Evolutionary conservation across 2,888 invertebrate species (phyloP), one percentile per base, ranked within the genome.

Genomic region (Dorcus hopei): DNA sequence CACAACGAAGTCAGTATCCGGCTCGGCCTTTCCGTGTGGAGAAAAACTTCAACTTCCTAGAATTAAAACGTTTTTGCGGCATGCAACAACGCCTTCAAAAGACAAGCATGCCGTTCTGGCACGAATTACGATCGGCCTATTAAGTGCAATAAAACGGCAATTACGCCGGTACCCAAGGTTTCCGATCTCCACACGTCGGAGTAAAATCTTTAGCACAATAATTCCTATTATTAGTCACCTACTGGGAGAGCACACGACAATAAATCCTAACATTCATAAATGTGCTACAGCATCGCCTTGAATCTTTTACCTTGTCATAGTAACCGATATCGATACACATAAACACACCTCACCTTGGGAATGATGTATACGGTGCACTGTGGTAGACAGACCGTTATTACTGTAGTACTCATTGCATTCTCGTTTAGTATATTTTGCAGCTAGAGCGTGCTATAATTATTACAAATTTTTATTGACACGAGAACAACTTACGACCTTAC

Each of bases 281-380:
- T n/a, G 45, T 23, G 23, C 14, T 45, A 14, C 9, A 16, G 16
- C 45, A 41, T 53, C 43, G 39, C 58, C 58, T 58, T 58, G 58
- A 58, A 58, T 58, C 54, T 49, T 23, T 58, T 26, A 38, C 58
- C 58, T 58, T 53, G 58, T 54, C 49, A 58, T 58, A 58, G 38
- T 58, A 58, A 58, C 58, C 58, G 47, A 57, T 38, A 49, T 54
- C 14, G 39, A 52, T 40, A 38, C 45, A 45, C 45, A 45, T 45
- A 45, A 45, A 45, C 38, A 23, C 39, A 26, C 43, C 16, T 54
- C 38, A 47, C 54, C 54, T 54, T 48, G 49, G 38, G 48, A 16
- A 14, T 54, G 49, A 54, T 54, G 48, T 23, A 45, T 23, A 45
- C 23, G 23, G 45, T 23, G 23, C 19, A 45, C 45, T 19, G 45